Conservation (phyloP, 2,888 invertebrate species). For the Eilema sororculum region DNA sequence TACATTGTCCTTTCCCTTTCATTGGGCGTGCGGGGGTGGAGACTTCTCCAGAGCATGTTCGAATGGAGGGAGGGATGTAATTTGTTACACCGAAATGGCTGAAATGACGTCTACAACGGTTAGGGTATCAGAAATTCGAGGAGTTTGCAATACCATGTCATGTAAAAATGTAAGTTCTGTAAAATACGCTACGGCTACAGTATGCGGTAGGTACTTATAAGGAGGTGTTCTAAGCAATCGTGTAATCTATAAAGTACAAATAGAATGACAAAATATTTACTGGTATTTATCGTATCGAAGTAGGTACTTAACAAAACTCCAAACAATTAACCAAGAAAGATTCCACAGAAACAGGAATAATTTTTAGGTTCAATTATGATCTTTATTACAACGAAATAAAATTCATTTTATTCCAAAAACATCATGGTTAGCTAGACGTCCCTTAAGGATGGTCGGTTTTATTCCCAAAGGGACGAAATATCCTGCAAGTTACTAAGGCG, state of each 20-base stretch:
- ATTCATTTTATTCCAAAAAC: constrained; percentile 6
- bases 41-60: constrained; percentile 28
- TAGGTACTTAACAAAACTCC: background rate
- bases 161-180: constrained; percentile 10
- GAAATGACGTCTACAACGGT: constrained; percentile 69
- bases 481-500: constrained; percentile 84
- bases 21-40: constrained; percentile 46
- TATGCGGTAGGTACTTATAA: background rate
- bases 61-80: constrained; percentile 45
- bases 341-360: background rate
- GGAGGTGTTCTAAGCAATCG: background rate
- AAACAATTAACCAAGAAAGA: background rate
- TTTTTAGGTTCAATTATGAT: constrained; percentile 10
- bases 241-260: no score
- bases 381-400: background rate
- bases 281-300: no score
- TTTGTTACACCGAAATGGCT: constrained; percentile 72
- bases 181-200: background rate
- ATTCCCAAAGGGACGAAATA: constrained; percentile 88
- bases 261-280: no score
- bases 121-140: constrained; percentile 58
- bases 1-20: constrained; percentile 65
- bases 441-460: constrained; percentile 73
- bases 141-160: constrained; percentile 29
- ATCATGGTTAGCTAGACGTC: constrained; percentile 42